Evolutionary conservation across 2,888 invertebrate species (phyloP).

Genomic region (Corythucha ciliata): DNA sequence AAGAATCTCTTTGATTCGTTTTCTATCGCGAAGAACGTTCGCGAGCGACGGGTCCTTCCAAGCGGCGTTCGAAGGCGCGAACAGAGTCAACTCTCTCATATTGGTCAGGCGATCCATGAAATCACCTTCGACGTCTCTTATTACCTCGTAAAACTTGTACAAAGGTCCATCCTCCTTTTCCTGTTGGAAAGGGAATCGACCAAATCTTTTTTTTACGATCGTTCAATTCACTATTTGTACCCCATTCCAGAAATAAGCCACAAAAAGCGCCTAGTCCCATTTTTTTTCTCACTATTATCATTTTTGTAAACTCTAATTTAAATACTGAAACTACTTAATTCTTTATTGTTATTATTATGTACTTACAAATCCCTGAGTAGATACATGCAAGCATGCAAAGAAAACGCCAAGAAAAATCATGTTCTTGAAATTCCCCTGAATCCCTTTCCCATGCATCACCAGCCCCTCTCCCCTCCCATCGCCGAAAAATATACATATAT

Average conservation of each 20-base stretch:
- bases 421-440: too few relatives aligned
- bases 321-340: too few relatives aligned
- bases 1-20: slow-evolving; percentile 64
- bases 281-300: too few relatives aligned
- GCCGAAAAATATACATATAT: too few relatives aligned
- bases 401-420: slow-evolving; percentile 30
- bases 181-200: too few relatives aligned
- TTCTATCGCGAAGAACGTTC: slow-evolving; percentile 55
- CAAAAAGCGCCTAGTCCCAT: too few relatives aligned
- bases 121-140: slow-evolving; percentile 64
- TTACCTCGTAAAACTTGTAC: slow-evolving; percentile 71
- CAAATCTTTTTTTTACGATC: too few relatives aligned
- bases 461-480: too few relatives aligned
- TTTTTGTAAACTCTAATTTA: slow-evolving; percentile 2
- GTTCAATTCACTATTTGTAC: too few relatives aligned
- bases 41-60: slow-evolving; percentile 65
- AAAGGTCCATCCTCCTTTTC: slow-evolving; percentile 65
- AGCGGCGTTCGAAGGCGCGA: slow-evolving; percentile 83
- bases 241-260: too few relatives aligned
- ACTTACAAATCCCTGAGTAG: slow-evolving; percentile 36
- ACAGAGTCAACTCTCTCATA: slow-evolving; percentile 67
- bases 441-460: too few relatives aligned
- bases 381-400: slow-evolving; percentile 34
- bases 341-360: slow-evolving; percentile 21
- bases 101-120: slow-evolving; percentile 62